Evolutionary conservation across 23 tunicate species (phyloP), one percentile per base, ranked within the genome.

Genomic region (Trididemnum nubilum): DNA sequence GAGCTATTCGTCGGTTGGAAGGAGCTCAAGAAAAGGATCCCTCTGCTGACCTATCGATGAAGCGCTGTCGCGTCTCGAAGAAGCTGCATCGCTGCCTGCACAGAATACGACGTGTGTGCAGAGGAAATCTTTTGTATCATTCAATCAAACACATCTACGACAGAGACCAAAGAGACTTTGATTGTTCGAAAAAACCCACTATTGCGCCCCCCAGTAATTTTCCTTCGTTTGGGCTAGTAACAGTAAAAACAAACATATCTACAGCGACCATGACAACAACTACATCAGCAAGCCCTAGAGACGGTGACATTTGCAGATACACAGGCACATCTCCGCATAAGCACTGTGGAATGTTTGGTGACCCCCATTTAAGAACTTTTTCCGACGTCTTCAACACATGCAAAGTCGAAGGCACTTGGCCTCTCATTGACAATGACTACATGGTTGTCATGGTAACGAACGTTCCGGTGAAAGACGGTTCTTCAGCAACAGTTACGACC

Each of bases 361-460:
- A 92, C 64, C 97, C 92, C n/a, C 97, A 92, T 64, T 71, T 92
- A 44, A 58, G 97, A 28, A 92, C 97, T 34, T 92, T 87, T 71
- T 64, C 77, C 24, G 97, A 92, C 69, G 40, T 66, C 9, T 87
- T 92, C 61, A 60, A 81, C 77, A 92, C 92, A 0, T 92, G 97
- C 82, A 92, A 83, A 30, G 86, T 90, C 27, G 78, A 82, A 22
- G 85, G 91, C 0, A 76, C 97, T 36, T 92, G 92, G 92, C 81
- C 87, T 0, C 88, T 92, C 27, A 78, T 92, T 35, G 73, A 92
- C 78, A 92, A 92, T 73, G 88, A 83, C 33, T 83, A 87, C 59
- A 31, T 92, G 75, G 87, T 78, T 27, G 97, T 92, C 71, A 87
- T 75, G 85, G 97, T 81, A 0, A 92, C 91, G 34, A 92, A 87